Evolutionary conservation across 1,140 invertebrate species (phyloP).

Genomic region (Aporrectodea caliginosa): DNA sequence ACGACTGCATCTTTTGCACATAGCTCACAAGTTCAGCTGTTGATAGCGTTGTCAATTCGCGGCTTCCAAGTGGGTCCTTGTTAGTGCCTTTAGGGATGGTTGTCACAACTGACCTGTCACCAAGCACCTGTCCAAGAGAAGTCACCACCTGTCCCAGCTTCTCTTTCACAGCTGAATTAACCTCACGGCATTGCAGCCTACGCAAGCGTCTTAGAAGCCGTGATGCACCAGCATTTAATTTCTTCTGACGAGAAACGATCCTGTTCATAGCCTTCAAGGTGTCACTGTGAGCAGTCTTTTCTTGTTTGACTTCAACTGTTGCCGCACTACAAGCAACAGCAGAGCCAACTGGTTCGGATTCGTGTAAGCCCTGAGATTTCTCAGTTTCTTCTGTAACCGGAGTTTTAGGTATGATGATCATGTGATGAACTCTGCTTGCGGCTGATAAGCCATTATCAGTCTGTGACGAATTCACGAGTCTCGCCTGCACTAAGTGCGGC

Average conservation of each 20-base stretch:
- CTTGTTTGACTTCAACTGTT: too few relatives aligned
- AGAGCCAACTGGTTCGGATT: too few relatives aligned
- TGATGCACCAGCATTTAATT: too few relatives aligned
- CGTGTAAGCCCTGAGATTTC: too few relatives aligned
- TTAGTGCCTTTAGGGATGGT: slow-evolving; percentile 39
- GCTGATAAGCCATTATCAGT: not conserved
- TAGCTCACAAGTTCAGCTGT: slow-evolving; percentile 60
- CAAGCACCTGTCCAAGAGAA: slow-evolving; percentile 61
- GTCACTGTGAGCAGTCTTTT: too few relatives aligned
- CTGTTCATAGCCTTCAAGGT: too few relatives aligned
- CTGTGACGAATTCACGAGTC: not conserved
- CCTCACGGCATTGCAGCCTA: slow-evolving; percentile 68
- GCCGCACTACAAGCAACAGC: too few relatives aligned
- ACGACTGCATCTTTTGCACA: slow-evolving; percentile 59
- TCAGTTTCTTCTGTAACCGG: too few relatives aligned
- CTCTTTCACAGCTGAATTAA: slow-evolving; percentile 70
- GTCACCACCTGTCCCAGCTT: slow-evolving; percentile 71
- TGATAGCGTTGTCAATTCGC: slow-evolving; percentile 58
- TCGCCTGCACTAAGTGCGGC: not conserved
- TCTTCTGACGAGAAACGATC: too few relatives aligned
- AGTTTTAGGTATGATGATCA: not conserved
- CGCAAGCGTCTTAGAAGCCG: slow-evolving; percentile 69
- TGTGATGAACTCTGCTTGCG: not conserved
- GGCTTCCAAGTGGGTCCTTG: slow-evolving; percentile 53
- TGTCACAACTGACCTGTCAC: slow-evolving; percentile 30